These are phyloP conservation scores for Nineta flava DNA, from an alignment of 2,888 invertebrate species.

Conservation along the genomic window DNA sequence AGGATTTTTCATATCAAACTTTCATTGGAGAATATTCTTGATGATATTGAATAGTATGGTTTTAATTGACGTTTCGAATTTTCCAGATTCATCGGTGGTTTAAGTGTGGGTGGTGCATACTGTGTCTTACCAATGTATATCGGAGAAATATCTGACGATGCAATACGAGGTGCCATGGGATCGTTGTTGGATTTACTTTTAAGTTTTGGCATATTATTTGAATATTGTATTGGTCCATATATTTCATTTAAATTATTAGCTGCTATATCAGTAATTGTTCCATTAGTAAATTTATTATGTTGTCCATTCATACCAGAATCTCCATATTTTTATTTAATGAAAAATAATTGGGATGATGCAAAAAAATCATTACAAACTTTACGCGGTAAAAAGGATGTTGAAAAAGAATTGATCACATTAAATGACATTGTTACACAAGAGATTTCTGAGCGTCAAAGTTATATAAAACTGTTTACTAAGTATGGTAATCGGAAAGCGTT, in stretches of 20 bases:
- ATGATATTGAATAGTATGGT: too few relatives aligned
- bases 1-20: too few relatives aligned
- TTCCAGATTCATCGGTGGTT: conserved; percentile 17
- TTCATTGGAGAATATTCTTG: too few relatives aligned
- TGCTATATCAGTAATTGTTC: conserved; percentile 34
- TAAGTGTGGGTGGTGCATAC: background rate
- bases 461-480: conserved; percentile 8
- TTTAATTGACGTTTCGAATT: too few relatives aligned
- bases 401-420: conserved; percentile 9
- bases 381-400: conserved; percentile 16
- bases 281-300: conserved; percentile 34
- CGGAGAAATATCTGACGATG: conserved; percentile 4
- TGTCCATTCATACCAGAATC: conserved; percentile 42
- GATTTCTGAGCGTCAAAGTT: conserved; percentile 7
- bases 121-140: conserved; percentile 3
- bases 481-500: conserved; percentile 11
- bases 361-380: background rate
- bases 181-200: conserved; percentile 37
- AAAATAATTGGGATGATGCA: conserved; percentile 1
- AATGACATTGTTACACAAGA: conserved; percentile 6
- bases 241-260: conserved; percentile 33
- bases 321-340: conserved; percentile 6
- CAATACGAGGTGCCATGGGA: conserved; percentile 12
- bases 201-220: conserved; percentile 37
- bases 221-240: conserved; percentile 38